Evolutionary conservation across 2,113 vertebrate species (phyloP).

Genomic region (Thermophis baileyi): DNA sequence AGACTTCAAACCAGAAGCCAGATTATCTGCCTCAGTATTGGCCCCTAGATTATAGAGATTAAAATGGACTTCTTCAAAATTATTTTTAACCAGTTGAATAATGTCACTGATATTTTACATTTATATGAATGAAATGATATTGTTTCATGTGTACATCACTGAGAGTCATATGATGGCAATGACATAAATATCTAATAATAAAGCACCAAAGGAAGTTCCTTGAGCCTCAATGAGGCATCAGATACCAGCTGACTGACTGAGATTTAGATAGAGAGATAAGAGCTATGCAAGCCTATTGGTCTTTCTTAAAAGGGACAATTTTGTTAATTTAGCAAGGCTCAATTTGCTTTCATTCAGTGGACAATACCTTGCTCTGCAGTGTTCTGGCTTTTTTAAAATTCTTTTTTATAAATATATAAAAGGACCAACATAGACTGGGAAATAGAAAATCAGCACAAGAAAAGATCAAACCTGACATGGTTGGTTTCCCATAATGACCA

Average conservation of each 20-base stretch:
- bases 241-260: background rate
- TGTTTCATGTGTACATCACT: background rate
- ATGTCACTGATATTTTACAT: background rate
- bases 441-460: background rate
- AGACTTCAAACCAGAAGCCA: background rate
- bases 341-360: background rate
- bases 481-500: background rate
- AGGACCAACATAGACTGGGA: background rate
- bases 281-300: background rate
- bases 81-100: background rate
- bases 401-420: background rate
- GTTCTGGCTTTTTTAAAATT: background rate
- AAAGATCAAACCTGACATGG: conserved; percentile 13
- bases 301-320: background rate
- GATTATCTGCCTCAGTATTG: background rate
- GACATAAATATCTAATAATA: background rate
- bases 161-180: background rate
- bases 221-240: background rate
- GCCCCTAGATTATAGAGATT: background rate
- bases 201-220: background rate
- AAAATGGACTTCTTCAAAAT: background rate
- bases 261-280: background rate
- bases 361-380: background rate
- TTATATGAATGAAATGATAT: background rate
- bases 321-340: background rate